Conservation (phyloP, 2,113 vertebrate species). For the Corythornis vintsioides region DNA sequence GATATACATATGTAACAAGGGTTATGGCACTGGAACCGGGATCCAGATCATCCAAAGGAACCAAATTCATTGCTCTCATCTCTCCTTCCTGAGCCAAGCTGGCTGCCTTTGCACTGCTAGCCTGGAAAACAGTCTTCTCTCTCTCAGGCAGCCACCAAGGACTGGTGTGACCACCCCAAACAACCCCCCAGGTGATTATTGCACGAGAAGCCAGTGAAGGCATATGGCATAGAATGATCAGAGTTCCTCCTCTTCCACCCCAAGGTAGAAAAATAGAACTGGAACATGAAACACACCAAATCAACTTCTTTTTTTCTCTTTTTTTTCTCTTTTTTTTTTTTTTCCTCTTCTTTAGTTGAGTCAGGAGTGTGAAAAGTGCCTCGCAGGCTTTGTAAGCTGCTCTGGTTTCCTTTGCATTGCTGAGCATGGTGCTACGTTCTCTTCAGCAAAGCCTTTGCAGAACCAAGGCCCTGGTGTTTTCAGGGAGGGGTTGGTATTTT, state of each 20-base stretch:
- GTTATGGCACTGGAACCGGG: slow-evolving; percentile 85
- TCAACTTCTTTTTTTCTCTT: slow-evolving; percentile 47
- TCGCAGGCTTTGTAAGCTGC: slow-evolving; percentile 55
- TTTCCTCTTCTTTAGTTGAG: slow-evolving; percentile 57
- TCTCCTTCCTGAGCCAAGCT: slow-evolving; percentile 72
- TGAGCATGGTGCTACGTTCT: slow-evolving; percentile 47
- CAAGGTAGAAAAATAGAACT: slow-evolving; percentile 87
- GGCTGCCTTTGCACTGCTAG: slow-evolving; percentile 74
- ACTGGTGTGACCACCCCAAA: slow-evolving; percentile 82
- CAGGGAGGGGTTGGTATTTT: not conserved
- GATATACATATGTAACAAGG: slow-evolving; percentile 85
- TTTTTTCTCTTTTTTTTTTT: not conserved
- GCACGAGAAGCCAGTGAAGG: slow-evolving; percentile 91
- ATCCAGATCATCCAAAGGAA: slow-evolving; percentile 70
- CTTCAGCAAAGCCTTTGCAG: slow-evolving; percentile 41
- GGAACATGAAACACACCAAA: slow-evolving; percentile 85
- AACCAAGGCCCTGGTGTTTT: slow-evolving; percentile 33
- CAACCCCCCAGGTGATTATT: slow-evolving; percentile 81
- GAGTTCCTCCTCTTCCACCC: slow-evolving; percentile 77
- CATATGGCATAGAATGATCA: slow-evolving; percentile 86
- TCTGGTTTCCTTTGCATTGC: slow-evolving; percentile 24
- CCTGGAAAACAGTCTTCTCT: no score
- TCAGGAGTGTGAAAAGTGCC: slow-evolving; percentile 67
- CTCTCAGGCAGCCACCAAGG: slow-evolving; percentile 72
- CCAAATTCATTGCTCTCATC: slow-evolving; percentile 66